Conservation (phyloP, 2,113 vertebrate genomes). For the Embiotoca jacksoni region DNA sequence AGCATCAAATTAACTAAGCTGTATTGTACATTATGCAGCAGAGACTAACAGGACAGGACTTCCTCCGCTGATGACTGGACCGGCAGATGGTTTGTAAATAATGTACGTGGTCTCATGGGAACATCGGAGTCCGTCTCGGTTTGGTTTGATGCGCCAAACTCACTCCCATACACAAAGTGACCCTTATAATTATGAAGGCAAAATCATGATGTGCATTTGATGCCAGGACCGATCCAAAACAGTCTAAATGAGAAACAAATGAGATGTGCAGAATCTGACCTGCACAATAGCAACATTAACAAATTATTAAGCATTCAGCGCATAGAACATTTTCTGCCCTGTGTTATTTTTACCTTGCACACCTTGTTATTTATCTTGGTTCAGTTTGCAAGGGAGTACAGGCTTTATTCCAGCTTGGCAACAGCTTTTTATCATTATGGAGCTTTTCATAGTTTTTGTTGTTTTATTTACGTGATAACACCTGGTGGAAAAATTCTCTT, state of each 20-base stretch:
- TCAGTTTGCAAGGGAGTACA: slow-evolving; percentile 4
- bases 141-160: slow-evolving; percentile 47
- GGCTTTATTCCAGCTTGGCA: background rate
- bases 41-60: slow-evolving; percentile 67
- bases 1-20: slow-evolving; percentile 57
- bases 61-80: slow-evolving; percentile 65
- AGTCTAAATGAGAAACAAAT: background rate
- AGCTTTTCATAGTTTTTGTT: slow-evolving; percentile 27
- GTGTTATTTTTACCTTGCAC: background rate
- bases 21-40: slow-evolving; percentile 64
- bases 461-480: slow-evolving; percentile 37
- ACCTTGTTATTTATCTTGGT: background rate
- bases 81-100: slow-evolving; percentile 77
- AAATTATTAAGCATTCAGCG: slow-evolving; percentile 5
- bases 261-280: background rate
- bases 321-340: background rate
- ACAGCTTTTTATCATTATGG: background rate
- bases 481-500: slow-evolving; percentile 6
- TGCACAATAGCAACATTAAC: background rate
- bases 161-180: slow-evolving; percentile 44
- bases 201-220: slow-evolving; percentile 20
- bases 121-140: slow-evolving; percentile 58
- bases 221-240: background rate
- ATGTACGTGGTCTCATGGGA: slow-evolving; percentile 61
- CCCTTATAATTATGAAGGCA: slow-evolving; percentile 27